A percentile compares a stretch with the other conserved stretches of the same genome.
Evolutionary conservation across 2,888 invertebrate genomes (phyloP).

Genomic region (Agriopis aurantiaria): DNA sequence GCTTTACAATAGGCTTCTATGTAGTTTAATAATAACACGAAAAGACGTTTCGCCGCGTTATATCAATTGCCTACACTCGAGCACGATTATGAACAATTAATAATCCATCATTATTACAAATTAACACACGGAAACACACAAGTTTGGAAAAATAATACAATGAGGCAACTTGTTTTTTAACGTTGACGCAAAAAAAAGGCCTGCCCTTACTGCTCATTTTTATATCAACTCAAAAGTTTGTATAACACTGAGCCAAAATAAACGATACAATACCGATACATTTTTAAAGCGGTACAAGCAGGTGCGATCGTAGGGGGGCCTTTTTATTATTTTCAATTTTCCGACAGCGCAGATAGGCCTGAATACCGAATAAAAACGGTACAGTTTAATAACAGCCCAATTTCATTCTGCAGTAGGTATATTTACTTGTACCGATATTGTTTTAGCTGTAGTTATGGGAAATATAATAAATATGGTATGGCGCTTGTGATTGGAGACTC

Average conservation of each 20-base stretch:
- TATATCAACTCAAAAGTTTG: constrained; percentile 12
- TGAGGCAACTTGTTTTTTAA: too few relatives aligned
- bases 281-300: constrained; percentile 54
- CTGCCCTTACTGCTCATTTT: background rate
- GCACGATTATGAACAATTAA: too few relatives aligned
- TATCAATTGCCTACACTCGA: too few relatives aligned
- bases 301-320: constrained; percentile 49
- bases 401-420: background rate
- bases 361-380: constrained; percentile 8
- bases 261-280: constrained; percentile 47
- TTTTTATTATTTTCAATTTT: constrained; percentile 43
- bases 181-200: too few relatives aligned
- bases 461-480: too few relatives aligned
- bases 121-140: too few relatives aligned
- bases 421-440: background rate
- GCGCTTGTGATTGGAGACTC: too few relatives aligned
- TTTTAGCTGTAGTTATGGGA: background rate
- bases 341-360: constrained; percentile 6
- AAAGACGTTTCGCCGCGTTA: too few relatives aligned
- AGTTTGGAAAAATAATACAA: too few relatives aligned
- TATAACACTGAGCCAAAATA: constrained; percentile 18
- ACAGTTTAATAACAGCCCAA: constrained; percentile 5
- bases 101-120: too few relatives aligned
- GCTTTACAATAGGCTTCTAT: too few relatives aligned
- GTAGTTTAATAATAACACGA: too few relatives aligned